Base-by-base conservation (phyloP, 2,888 invertebrate species). In the Pollenia amentaria region DNA sequence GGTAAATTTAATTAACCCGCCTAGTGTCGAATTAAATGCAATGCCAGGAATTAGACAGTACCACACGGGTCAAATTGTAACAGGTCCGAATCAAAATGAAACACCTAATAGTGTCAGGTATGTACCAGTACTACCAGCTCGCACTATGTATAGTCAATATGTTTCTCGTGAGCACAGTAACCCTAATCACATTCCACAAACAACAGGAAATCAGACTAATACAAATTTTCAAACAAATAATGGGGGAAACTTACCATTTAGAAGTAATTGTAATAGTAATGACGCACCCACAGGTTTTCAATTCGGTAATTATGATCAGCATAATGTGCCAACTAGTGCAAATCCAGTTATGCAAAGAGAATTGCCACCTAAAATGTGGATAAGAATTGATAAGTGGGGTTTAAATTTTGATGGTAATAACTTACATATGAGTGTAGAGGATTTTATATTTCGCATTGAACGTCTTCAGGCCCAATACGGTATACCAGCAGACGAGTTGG, bases 381-480 rank as follows among this genome's bases (percentile, higher is more conserved):
- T 77, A 7, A 67, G 73, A 18, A 18, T 85, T 3, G 85, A 85
- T 46, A 80, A 67, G n/a, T 81, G 53, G 62, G 81, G 77, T 0
- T 9, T 73, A 9, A 38, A 9, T 42, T 85, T 76, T 65, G 73
- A 85, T 62, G 85, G 81, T 4, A 72, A 65, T 11, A 55, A 16
- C 6, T 38, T 11, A 1, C 40, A 38, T 11, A n/a, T 77, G 38
- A 60, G 48, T 0, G 46, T 83, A 16, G 69, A 83, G 46, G 82
- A 83, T 69, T 83, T 83, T 18, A 69, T 76, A 1, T 83, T 76
- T 57, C 46, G 83, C 2, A 8, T 84, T 42, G 78, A 84, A 21
- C 38, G 48, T 14, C 40, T 76, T 3, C 81, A 82, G 21, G 42
- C 46, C 10, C 65, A 65, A 46, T 67, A 81, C 18, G 42, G 46